Percentiles rank a stretch among this genome's conserved stretches.
Conservation (phyloP, 2,113 vertebrate genomes). For the Geothlypis trichas region DNA sequence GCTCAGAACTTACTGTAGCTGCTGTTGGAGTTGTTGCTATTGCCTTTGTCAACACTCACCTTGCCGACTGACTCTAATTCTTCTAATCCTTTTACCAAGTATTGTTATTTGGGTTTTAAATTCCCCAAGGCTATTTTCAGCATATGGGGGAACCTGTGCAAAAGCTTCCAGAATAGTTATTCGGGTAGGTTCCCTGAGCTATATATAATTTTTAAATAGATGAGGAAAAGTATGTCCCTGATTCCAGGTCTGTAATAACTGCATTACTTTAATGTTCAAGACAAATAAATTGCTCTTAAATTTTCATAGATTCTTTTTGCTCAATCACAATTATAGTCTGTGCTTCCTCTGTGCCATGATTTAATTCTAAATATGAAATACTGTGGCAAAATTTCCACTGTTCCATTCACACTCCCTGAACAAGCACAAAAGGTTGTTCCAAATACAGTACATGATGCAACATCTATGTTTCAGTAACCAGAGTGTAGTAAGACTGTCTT, state of each 20-base stretch:
- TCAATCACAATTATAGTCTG: background rate
- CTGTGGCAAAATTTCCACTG: background rate
- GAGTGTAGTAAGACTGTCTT: background rate
- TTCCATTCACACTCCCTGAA: background rate
- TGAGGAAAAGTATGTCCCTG: background rate
- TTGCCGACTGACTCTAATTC: background rate
- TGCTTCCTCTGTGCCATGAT: background rate
- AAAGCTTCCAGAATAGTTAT: background rate
- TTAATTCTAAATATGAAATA: background rate
- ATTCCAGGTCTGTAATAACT: background rate
- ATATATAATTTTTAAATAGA: background rate
- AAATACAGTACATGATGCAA: background rate
- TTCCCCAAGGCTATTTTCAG: background rate
- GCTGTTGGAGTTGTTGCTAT: background rate
- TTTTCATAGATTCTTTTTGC: background rate
- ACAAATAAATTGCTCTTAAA: background rate
- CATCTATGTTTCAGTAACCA: background rate
- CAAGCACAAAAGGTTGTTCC: background rate
- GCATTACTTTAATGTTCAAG: background rate
- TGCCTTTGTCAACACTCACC: accelerated
- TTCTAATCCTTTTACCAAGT: background rate
- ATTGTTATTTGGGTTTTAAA: background rate
- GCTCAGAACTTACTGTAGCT: background rate
- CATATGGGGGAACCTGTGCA: background rate
- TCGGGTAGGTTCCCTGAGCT: background rate